These are phyloP conservation scores for Climacteris rufus DNA, from an alignment of 2,113 vertebrate genomes.

Conservation along the genomic window DNA sequence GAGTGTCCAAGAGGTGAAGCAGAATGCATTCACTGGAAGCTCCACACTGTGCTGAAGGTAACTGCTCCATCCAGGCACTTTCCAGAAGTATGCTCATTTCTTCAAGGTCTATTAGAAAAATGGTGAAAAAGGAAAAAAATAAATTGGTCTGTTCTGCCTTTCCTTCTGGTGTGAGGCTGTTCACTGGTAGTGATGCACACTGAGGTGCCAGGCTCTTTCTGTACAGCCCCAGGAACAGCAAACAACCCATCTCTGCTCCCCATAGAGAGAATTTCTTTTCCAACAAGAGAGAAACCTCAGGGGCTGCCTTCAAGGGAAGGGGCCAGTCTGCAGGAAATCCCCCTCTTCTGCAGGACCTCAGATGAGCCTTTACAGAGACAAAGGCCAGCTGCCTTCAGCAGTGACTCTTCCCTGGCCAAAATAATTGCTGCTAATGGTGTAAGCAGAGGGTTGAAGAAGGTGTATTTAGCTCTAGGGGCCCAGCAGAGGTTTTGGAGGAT, in stretches of 20 bases:
- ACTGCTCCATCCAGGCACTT: neutral
- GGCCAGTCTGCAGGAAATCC: neutral
- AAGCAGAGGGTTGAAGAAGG: neutral
- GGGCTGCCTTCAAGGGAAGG: neutral
- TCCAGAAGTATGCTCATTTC: neutral
- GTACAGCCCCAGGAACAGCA: neutral
- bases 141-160: neutral
- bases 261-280: neutral
- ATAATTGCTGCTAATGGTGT: neutral
- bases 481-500: neutral
- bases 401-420: neutral
- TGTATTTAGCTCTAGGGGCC: neutral
- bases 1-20: accelerated
- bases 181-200: neutral
- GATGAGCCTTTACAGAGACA: neutral
- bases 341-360: neutral
- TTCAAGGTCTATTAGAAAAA: neutral
- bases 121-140: accelerated
- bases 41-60: accelerated
- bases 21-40: neutral
- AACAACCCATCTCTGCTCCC: neutral
- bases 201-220: neutral
- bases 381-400: neutral
- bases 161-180: neutral
- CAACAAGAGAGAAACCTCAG: neutral